phyloP scores from a whole-genome alignment of 2,113 vertebrate genomes.

The Microcebus jonahi region DNA sequence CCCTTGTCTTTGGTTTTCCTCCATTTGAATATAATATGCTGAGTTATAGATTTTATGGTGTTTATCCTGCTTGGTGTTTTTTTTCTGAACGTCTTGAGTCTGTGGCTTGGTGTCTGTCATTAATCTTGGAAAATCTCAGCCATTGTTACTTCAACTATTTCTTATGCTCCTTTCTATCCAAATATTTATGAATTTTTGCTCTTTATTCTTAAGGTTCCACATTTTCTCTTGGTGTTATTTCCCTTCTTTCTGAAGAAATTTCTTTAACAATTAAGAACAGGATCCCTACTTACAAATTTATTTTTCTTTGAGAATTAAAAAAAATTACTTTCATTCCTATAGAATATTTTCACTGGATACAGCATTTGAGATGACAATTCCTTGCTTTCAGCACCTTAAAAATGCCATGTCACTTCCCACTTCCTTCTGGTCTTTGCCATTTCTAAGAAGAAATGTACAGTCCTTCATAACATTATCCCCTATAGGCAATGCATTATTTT shows the following conservation, averaged over 20 bases:
- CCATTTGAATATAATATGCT: not conserved
- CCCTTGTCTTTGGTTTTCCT: not conserved
- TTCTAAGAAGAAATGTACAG: conserved; percentile 4
- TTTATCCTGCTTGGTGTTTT: not conserved
- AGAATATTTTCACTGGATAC: not conserved
- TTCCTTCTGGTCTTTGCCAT: not conserved
- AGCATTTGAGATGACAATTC: not conserved
- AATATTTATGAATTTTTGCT: not conserved
- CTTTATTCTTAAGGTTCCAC: not conserved
- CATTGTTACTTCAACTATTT: not conserved
- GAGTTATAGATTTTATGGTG: not conserved
- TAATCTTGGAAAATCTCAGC: not conserved
- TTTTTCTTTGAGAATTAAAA: not conserved
- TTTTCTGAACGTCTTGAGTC: conserved; percentile 17
- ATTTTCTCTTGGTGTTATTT: not conserved
- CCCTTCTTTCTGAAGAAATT: not conserved
- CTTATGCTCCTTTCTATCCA: not conserved
- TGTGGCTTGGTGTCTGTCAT: not conserved
- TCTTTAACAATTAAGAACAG: not conserved
- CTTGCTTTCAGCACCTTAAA: not conserved
- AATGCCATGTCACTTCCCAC: not conserved
- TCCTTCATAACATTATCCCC: not conserved
- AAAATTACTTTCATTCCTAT: not conserved
- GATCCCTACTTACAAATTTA: not conserved
- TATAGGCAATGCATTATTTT: not conserved